These are phyloP conservation scores for Macrobrachium rosenbergii DNA, from an alignment of 1,140 invertebrate species.

Conservation along the genomic window DNA sequence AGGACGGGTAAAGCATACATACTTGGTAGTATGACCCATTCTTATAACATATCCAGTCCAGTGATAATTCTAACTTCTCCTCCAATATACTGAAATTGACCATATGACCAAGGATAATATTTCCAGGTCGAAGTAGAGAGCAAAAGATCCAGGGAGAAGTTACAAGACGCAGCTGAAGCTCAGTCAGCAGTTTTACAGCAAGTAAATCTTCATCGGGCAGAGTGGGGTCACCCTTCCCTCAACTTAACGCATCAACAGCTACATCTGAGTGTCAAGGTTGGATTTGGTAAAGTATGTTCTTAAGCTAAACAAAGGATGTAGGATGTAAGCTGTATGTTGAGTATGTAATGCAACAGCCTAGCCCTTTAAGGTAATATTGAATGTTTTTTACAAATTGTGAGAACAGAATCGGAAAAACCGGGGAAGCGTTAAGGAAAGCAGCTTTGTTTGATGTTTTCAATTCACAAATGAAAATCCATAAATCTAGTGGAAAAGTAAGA, in stretches of 20 bases:
- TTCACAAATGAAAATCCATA: too few species aligned
- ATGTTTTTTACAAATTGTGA: too few species aligned
- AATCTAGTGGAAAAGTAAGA: too few species aligned
- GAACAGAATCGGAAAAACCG: too few species aligned
- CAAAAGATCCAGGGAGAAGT: not conserved
- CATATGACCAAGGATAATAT: not conserved
- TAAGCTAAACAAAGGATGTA: not conserved
- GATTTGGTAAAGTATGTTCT: not conserved
- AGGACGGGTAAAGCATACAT: slow-evolving; percentile 5
- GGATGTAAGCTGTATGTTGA: not conserved
- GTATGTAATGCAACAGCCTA: not conserved
- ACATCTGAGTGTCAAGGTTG: slow-evolving; percentile 37
- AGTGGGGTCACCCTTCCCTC: slow-evolving; percentile 46
- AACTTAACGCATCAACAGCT: slow-evolving; percentile 27
- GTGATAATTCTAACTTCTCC: not conserved
- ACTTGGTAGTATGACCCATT: not conserved
- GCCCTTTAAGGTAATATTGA: too few species aligned
- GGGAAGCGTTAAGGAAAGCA: too few species aligned
- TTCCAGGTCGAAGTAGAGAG: slow-evolving; percentile 36
- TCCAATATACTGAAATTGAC: not conserved
- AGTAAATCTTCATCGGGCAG: slow-evolving; percentile 31
- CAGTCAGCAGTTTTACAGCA: slow-evolving; percentile 24
- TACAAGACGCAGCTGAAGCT: slow-evolving; percentile 11
- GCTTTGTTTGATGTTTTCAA: too few species aligned
- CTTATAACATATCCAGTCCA: not conserved